Evolutionary conservation across 2,797 vertebrate genomes (phyloP).

Genomic region (Poecilia wingei): DNA sequence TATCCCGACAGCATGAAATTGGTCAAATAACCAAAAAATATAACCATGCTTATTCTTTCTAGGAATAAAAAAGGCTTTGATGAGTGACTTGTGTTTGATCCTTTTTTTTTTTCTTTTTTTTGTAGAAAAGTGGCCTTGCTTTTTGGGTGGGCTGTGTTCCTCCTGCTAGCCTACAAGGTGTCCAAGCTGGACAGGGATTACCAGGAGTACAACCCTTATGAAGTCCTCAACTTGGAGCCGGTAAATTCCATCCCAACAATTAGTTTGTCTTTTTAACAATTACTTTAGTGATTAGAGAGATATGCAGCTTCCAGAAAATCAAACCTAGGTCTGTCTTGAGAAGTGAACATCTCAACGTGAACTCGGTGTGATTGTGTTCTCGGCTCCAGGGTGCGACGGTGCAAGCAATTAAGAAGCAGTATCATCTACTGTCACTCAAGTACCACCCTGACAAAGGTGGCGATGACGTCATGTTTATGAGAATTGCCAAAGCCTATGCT

Average conservation of each 20-base stretch:
- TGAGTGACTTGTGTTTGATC: constrained; percentile 15
- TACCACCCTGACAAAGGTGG: constrained; percentile 97
- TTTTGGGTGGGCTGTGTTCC: constrained; percentile 95
- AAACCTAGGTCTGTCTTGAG: not conserved
- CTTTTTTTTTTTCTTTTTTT: constrained; percentile 6
- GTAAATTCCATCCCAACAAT: constrained; percentile 75
- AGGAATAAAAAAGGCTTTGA: not conserved
- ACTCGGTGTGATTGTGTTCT: constrained; percentile 15
- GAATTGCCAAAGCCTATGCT: constrained; percentile 95
- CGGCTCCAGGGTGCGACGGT: constrained; percentile 87
- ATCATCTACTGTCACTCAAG: constrained; percentile 92
- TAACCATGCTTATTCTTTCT: not conserved
- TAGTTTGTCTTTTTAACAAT: not conserved
- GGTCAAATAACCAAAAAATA: not conserved
- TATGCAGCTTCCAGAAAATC: not conserved
- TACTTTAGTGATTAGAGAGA: not conserved
- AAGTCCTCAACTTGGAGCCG: constrained; percentile 94
- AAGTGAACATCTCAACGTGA: not conserved
- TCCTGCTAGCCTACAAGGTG: constrained; percentile 97
- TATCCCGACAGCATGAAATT: too few species aligned
- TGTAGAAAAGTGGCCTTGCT: constrained; percentile 92
- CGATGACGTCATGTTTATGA: constrained; percentile 96
- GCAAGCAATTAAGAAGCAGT: constrained; percentile 95
- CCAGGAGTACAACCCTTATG: constrained; percentile 98
- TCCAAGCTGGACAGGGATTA: constrained; percentile 97